Percentiles rank a stretch among this genome's conserved stretches.
phyloP scores from a whole-genome alignment of 2,113 vertebrate species.

The Ginglymostoma cirratum region DNA sequence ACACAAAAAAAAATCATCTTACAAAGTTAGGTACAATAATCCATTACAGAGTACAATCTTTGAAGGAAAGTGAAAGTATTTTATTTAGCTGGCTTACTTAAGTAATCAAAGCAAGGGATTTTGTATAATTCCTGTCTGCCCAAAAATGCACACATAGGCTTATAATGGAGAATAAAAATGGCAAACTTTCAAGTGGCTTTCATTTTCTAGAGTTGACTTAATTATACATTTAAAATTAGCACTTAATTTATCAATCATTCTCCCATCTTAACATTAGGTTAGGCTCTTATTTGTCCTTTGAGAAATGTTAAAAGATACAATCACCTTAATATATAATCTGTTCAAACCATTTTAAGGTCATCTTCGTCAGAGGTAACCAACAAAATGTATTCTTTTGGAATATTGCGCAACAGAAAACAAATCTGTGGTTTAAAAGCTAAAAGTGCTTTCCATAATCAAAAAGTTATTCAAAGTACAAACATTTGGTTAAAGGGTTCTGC shows the following conservation, averaged over 20 bases:
- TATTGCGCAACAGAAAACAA: background rate
- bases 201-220: background rate
- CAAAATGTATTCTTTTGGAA: background rate
- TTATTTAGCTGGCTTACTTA: background rate
- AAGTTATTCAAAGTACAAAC: background rate
- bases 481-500: background rate
- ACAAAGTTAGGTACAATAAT: background rate
- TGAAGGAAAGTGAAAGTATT: no score
- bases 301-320: background rate
- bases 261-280: background rate
- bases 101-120: background rate
- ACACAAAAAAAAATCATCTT: background rate
- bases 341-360: background rate
- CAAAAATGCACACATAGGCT: background rate
- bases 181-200: background rate
- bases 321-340: constrained; percentile 3
- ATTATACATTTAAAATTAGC: background rate
- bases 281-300: background rate
- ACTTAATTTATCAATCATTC: background rate
- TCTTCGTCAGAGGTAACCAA: background rate
- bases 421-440: background rate
- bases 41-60: background rate
- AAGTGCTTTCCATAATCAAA: background rate
- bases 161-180: background rate
- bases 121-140: background rate